These are phyloP conservation scores for Orthonychiurus folsomi DNA, from an alignment of 2,888 invertebrate genomes.

Conservation along the genomic window DNA sequence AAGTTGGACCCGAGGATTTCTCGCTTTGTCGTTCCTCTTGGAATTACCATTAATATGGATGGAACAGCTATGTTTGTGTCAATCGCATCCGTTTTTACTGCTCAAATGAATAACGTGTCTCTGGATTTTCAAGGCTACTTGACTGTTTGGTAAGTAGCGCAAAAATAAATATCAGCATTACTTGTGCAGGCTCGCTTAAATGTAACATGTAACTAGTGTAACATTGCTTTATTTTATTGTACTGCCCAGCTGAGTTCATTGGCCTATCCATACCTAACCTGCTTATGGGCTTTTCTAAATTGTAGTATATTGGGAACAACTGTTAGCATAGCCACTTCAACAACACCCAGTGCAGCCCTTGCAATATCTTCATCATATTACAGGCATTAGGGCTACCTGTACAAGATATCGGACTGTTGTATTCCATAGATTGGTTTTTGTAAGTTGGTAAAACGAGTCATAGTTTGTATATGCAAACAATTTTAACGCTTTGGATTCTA, in stretches of 20 bases:
- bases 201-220: no score
- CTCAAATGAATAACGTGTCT: constrained; percentile 73
- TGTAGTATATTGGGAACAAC: constrained; percentile 69
- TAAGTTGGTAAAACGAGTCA: no score
- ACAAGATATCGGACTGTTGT: constrained; percentile 69
- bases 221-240: no score
- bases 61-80: constrained; percentile 82
- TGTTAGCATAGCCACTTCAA: constrained; percentile 79
- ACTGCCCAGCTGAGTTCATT: no score
- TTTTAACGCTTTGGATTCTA: constrained; percentile 2
- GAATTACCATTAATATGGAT: constrained; percentile 88
- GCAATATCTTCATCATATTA: constrained; percentile 67
- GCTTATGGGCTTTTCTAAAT: constrained; percentile 1
- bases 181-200: no score
- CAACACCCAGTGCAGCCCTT: constrained; percentile 76
- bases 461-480: constrained; percentile 2
- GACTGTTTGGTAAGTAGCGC: constrained; percentile 66
- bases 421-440: constrained; percentile 87
- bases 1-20: constrained; percentile 71
- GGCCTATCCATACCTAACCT: no score
- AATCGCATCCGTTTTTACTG: constrained; percentile 76
- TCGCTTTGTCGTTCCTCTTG: constrained; percentile 78
- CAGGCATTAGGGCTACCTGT: constrained; percentile 73
- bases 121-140: constrained; percentile 74
- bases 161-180: background rate